These are phyloP conservation scores for Oenanthe oenanthe DNA, from an alignment of 2,113 vertebrate genomes.

Conservation along the genomic window DNA sequence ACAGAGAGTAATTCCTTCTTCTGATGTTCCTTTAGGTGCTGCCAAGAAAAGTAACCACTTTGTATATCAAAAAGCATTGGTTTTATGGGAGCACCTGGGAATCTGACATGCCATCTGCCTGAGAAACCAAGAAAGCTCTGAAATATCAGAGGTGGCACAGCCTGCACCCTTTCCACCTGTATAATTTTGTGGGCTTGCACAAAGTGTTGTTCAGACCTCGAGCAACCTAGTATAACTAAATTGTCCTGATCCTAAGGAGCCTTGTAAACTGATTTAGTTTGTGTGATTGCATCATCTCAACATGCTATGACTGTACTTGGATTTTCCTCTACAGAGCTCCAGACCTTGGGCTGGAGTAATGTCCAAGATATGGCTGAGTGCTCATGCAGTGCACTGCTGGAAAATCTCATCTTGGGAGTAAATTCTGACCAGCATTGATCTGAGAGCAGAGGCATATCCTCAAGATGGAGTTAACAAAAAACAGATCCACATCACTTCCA, in stretches of 20 bases:
- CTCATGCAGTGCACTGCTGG: not conserved
- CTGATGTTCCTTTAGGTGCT: not conserved
- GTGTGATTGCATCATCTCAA: not conserved
- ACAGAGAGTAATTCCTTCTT: not conserved
- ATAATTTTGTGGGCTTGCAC: not conserved
- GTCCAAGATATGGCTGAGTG: not conserved
- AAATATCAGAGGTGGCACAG: not conserved
- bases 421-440: not conserved
- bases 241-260: not conserved
- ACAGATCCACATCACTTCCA: not conserved
- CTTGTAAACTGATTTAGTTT: not conserved
- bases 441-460: not conserved
- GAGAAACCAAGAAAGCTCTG: not conserved
- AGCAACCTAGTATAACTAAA: not conserved
- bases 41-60: not conserved
- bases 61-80: not conserved
- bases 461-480: not conserved
- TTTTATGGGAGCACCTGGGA: not conserved
- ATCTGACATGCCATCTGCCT: not conserved
- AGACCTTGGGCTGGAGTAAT: not conserved
- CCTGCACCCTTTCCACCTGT: not conserved
- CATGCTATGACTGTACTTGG: not conserved
- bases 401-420: not conserved
- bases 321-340: not conserved
- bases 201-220: not conserved